phyloP scores from a whole-genome alignment of 2,113 vertebrate genomes.

The Cygnus atratus region DNA sequence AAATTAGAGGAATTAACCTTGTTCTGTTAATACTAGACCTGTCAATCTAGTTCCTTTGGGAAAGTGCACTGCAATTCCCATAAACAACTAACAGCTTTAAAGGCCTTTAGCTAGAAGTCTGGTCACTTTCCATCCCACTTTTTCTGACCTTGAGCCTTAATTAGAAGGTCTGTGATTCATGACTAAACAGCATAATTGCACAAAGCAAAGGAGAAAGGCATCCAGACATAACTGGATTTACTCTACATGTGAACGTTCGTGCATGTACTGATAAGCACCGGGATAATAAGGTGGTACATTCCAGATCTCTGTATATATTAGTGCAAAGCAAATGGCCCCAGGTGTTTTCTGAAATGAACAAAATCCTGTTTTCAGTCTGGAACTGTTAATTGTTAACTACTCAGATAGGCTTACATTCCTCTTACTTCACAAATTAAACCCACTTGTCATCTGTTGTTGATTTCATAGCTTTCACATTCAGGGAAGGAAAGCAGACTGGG shows the following conservation, averaged over 20 bases:
- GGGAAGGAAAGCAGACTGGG: background rate
- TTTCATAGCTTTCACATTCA: constrained; percentile 9
- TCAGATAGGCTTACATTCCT: constrained; percentile 32
- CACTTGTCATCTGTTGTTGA: constrained; percentile 37
- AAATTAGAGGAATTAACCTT: constrained; percentile 51
- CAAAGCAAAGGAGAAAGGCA: background rate
- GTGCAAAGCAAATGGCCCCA: background rate
- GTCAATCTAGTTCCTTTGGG: background rate
- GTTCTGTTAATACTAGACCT: constrained; percentile 40
- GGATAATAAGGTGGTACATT: background rate
- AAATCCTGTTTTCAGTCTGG: background rate
- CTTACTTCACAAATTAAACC: constrained; percentile 56
- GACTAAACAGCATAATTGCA: constrained; percentile 1
- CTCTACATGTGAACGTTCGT: background rate
- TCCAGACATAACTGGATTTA: background rate
- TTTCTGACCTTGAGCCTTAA: constrained; percentile 29
- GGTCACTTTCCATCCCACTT: background rate
- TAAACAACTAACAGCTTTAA: background rate
- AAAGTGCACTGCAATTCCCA: background rate
- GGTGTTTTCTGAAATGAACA: background rate
- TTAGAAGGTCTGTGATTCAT: constrained; percentile 6
- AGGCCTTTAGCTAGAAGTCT: background rate
- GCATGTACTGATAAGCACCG: background rate
- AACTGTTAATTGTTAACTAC: constrained; percentile 52
- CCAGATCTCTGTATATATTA: background rate